Conservation (phyloP, 2,888 invertebrate genomes). For the Campopleginae sp. region DNA sequence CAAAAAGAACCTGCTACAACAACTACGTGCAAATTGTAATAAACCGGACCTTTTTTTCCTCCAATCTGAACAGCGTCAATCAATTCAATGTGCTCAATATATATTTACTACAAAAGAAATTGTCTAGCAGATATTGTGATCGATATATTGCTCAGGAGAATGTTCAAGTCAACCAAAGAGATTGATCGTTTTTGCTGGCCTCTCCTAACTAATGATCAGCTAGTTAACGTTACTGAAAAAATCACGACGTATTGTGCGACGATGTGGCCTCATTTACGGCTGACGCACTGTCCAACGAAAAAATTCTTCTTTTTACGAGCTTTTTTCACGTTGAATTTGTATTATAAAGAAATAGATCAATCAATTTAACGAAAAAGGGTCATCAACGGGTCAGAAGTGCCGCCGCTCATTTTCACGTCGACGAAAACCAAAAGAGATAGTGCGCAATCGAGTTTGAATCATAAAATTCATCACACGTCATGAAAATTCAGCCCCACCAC, state of each 20-base stretch:
- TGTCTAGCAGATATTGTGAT: constrained; percentile 30
- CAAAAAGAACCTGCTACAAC: constrained; percentile 27
- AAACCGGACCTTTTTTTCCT: constrained; percentile 32
- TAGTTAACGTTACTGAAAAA: constrained; percentile 22
- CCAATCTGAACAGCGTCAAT: constrained; percentile 16
- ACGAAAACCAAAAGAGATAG: neutral
- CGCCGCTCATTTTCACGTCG: neutral
- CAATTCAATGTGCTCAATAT: constrained; percentile 31
- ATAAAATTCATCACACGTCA: too few relatives aligned
- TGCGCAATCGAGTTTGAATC: neutral
- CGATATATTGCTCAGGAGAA: constrained; percentile 14
- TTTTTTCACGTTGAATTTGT: neutral
- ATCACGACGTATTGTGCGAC: neutral
- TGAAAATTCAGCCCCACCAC: neutral
- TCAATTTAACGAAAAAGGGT: neutral
- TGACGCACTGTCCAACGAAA: neutral
- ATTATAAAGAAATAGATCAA: neutral
- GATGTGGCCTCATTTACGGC: neutral
- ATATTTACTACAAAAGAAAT: constrained; percentile 47
- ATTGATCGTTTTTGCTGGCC: constrained; percentile 27
- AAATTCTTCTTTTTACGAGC: neutral
- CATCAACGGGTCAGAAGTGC: neutral
- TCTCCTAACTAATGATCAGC: constrained; percentile 41
- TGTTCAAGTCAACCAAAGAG: constrained; percentile 5
- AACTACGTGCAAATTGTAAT: constrained; percentile 42